Evolutionary conservation across 2,888 invertebrate genomes (phyloP).

Genomic region (Scaptomyza flava): DNA sequence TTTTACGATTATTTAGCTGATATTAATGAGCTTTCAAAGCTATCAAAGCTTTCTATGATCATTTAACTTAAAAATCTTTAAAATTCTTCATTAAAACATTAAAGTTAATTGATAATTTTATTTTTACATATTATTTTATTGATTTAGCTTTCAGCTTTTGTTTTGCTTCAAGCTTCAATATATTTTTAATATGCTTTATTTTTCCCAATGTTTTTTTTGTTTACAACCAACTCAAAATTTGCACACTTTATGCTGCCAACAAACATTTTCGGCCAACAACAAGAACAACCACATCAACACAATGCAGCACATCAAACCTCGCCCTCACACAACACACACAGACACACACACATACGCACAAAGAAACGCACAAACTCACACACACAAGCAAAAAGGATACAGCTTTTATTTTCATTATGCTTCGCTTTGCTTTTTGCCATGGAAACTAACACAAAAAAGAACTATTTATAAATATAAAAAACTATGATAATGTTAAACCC

Average conservation of each 20-base stretch:
- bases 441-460: constrained; percentile 50
- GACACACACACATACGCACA: constrained; percentile 23
- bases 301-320: constrained; percentile 41
- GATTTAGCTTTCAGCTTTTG: constrained; percentile 39
- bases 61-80: no score
- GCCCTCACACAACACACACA: constrained; percentile 18
- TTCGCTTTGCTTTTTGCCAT: constrained; percentile 59
- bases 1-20: not conserved
- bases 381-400: constrained; percentile 28
- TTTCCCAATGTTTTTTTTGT: constrained; percentile 52
- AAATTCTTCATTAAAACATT: no score
- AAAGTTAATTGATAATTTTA: not conserved
- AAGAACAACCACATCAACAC: constrained; percentile 39
- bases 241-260: constrained; percentile 34
- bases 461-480: not conserved
- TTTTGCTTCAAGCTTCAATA: constrained; percentile 22
- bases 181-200: constrained; percentile 23
- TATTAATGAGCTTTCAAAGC: not conserved
- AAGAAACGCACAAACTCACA: constrained; percentile 27
- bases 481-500: constrained; percentile 12
- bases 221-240: constrained; percentile 65
- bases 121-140: not conserved
- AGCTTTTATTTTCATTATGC: constrained; percentile 34
- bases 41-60: no score
- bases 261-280: constrained; percentile 31